Evolutionary conservation across 2,888 invertebrate species (phyloP), one percentile per base, ranked within the genome.

Genomic region (Quadroppia sp.): DNA sequence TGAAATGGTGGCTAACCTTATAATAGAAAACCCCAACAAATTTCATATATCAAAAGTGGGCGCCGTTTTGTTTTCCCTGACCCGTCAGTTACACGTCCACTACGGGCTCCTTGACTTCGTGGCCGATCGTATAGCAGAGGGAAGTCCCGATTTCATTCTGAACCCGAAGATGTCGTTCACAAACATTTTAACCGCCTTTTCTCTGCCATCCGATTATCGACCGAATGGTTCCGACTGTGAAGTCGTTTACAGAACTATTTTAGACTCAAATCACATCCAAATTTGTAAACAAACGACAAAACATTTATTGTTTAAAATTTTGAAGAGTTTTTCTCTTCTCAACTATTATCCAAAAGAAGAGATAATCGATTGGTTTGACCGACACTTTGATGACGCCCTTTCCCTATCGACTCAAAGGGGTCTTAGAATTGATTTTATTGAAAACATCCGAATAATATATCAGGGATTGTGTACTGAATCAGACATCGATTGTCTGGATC

Each of bases 221-320:
- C 36, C 64, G 13, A 64, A 64, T 20, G 40, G 9, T 15, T 11
- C 64, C 11, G 36, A 64, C 30, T 36, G 64, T 64, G 64, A 64
- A 30, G 4, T n/a, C 32, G 20, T 64, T n/a, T 40, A n/a, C n/a
- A 40, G 36, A 40, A 64, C 13, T 3, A 64, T 64, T 36, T 36
- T 64, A 20, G 11, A 32, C 1, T 17, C 64, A 36, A 32, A 32
- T 64, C 64, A 64, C 20, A 64, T 64, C 4, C 32, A 64, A 11
- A 3, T 64, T 2, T 36, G 64, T 64, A 32, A 40, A 32, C 28
- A 40, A 30, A 64, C n/a, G n/a, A 64, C 32, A 15, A 32, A 36
- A 64, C 64, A 64, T 36, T 64, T 64, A 36, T 64, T 64, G 20
- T 64, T 64, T n/a, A 64, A 20, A 64, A 36, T 64, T 2, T 36